These are phyloP conservation scores for Andrena cerasifolii DNA, from an alignment of 1,140 invertebrate species.

Conservation along the genomic window DNA sequence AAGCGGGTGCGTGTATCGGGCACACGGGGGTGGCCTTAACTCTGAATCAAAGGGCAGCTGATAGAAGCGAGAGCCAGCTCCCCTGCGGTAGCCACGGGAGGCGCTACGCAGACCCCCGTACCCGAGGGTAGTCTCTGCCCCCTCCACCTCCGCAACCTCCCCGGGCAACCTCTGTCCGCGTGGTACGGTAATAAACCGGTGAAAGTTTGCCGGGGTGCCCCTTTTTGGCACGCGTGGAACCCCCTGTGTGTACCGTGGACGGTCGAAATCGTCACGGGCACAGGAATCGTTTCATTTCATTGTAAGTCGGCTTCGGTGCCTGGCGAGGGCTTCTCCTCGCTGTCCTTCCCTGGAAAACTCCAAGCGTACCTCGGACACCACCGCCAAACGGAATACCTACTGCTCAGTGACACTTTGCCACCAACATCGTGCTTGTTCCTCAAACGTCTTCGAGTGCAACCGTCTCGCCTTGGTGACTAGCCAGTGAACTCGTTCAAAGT, in stretches of 20 bases:
- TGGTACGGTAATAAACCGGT: slow-evolving; percentile 69
- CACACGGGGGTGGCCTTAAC: slow-evolving; percentile 75
- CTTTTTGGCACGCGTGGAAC: slow-evolving; percentile 77
- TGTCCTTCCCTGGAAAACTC: not conserved
- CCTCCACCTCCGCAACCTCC: slow-evolving; percentile 44
- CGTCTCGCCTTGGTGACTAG: not conserved
- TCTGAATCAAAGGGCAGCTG: slow-evolving; percentile 72
- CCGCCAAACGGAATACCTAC: not conserved
- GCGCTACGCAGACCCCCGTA: slow-evolving; percentile 12
- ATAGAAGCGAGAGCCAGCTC: slow-evolving; percentile 55
- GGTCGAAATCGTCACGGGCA: slow-evolving; percentile 64
- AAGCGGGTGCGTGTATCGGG: slow-evolving; percentile 43
- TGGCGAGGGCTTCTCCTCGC: not conserved
- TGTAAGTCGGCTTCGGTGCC: slow-evolving; percentile 52
- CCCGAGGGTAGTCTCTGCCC: slow-evolving; percentile 43
- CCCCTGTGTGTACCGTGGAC: slow-evolving; percentile 53
- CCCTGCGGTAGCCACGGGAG: slow-evolving; percentile 46
- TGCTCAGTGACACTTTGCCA: slow-evolving; percentile 7
- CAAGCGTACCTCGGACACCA: not conserved
- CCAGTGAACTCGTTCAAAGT: not conserved
- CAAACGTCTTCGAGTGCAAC: no score
- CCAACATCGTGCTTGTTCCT: not conserved
- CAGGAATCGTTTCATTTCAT: slow-evolving; percentile 73
- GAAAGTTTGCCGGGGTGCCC: slow-evolving; percentile 74
- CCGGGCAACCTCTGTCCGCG: slow-evolving; percentile 29